These are phyloP conservation scores for Hemitrygon akajei DNA, from an alignment of 2,797 vertebrate genomes.

Conservation along the genomic window DNA sequence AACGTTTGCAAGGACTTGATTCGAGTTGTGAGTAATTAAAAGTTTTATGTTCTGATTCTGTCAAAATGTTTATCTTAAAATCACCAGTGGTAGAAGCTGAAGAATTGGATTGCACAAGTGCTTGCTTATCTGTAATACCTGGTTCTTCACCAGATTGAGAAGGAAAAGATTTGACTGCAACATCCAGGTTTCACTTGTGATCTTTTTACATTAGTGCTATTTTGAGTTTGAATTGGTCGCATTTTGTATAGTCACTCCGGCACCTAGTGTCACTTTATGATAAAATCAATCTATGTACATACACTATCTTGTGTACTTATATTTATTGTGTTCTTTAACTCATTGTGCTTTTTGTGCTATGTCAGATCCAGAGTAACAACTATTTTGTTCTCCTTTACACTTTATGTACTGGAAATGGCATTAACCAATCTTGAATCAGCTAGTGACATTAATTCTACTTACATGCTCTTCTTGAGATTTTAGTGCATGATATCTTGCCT, in stretches of 20 bases:
- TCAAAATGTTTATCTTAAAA: not conserved
- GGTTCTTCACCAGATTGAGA: not conserved
- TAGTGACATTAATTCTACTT: not conserved
- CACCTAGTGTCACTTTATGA: too few relatives aligned
- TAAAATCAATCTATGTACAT: too few relatives aligned
- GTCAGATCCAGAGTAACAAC: too few relatives aligned
- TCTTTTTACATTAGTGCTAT: too few relatives aligned
- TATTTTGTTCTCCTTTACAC: too few relatives aligned
- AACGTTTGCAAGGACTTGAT: conserved; percentile 64
- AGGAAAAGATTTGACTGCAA: not conserved
- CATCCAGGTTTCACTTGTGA: not conserved
- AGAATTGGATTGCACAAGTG: not conserved
- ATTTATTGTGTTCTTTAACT: too few relatives aligned
- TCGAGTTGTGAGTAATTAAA: conserved; percentile 61
- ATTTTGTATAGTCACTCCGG: too few relatives aligned
- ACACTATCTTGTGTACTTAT: too few relatives aligned
- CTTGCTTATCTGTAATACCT: not conserved
- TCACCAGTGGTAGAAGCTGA: not conserved
- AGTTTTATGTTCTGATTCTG: not conserved
- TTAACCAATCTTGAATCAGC: too few relatives aligned
- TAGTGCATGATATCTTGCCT: not conserved
- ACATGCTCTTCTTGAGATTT: not conserved
- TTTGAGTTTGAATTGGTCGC: not conserved
- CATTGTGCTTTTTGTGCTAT: too few relatives aligned
- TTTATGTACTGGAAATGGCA: too few relatives aligned